Evolutionary conservation across 2,113 vertebrate genomes (phyloP), one percentile per base, ranked within the genome.

Genomic region (Vimba vimba): DNA sequence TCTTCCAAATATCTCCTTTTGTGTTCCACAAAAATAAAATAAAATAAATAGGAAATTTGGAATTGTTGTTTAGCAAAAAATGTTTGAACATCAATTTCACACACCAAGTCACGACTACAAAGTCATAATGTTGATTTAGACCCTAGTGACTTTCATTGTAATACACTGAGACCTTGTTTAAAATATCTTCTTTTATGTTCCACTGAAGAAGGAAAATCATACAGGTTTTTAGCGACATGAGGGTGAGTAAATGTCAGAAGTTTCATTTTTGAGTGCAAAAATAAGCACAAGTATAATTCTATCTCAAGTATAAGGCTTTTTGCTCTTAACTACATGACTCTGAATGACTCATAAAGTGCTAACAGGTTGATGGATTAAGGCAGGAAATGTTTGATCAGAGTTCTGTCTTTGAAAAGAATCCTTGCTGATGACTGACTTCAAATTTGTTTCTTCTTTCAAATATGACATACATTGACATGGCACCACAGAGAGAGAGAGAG

Each of bases 391-490:
- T 86, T 86, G 45, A 75, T 64, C 23, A 74, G 5, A 68, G n/a
- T 36, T 62, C 76, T 78, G 60, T 21, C 68, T 86, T 84, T 62
- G 19, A 55, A 79, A 25, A 21, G 33, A 10, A 82, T 78, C 57
- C 21, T 62, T 43, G 25, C 76, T 11, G 60, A 88, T 86, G 84
- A 66, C 43, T 89, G 82, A 87, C 77, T 89, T 83, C 62, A 85
- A 87, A 89, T 87, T 84, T 74, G 84, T 82, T 89, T 84, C 82
- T 82, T 81, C 27, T 27, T 85, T 60, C 47, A 79, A 57, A 86
- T 36, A 74, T 86, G 80, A 87, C 68, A 84, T 55, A 66, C 86
- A 57, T 75, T 78, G 86, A 84, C 71, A 88, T 64, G 57, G 17
- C 79, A 33, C 23, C 13, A 45, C 9, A 43, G 55, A 85, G 39